Base-by-base conservation (phyloP, 2,113 vertebrate genomes). In the Peromyscus polionotus region DNA sequence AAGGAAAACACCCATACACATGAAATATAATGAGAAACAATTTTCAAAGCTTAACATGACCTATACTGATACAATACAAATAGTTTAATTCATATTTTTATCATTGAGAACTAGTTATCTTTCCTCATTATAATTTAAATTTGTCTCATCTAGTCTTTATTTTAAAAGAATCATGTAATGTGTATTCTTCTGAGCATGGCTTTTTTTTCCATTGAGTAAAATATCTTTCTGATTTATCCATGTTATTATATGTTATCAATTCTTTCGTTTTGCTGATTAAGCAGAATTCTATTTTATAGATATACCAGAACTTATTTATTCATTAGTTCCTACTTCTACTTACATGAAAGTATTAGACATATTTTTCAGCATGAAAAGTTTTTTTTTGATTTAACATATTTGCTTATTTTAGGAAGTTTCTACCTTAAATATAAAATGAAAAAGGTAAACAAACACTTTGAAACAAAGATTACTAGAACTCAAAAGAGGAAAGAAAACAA, bases 361-460 rank as follows among this genome's bases (percentile, higher is more conserved):
- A 72, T 65, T 39, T 70, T 77, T 83, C 28, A 91, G 28, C 73
- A 1, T 63, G 36, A 85, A 48, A 84, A 63, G 2, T 51, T 51
- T 51, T 51, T 57, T 48, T 67, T 67, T 95, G 81, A 97, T 26
- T 85, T 77, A 76, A 88, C 72, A 63, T 28, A 57, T 76, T 70
- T 59, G 33, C 68, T 85, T 54, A 54, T 94, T 90, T 10, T 87
- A 72, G 68, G 22, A 54, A 92, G 24, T 83, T 45, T 4, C 8
- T 97, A 17, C 76, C 59, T 87, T 94, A 93, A 96, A 87, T 79
- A 81, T 81, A 57, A 57, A 81, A 81, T n/a, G 79, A 57, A 81
- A 81, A 57, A 81, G 19, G 9, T n/a, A 81, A 81, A 57, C 45
- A 57, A 24, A n/a, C 33, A 57, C 51, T 57, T 80, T 80, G 61